These are phyloP conservation scores for Rhagoletis pomonella DNA, from an alignment of 1,140 invertebrate species.

Conservation along the genomic window DNA sequence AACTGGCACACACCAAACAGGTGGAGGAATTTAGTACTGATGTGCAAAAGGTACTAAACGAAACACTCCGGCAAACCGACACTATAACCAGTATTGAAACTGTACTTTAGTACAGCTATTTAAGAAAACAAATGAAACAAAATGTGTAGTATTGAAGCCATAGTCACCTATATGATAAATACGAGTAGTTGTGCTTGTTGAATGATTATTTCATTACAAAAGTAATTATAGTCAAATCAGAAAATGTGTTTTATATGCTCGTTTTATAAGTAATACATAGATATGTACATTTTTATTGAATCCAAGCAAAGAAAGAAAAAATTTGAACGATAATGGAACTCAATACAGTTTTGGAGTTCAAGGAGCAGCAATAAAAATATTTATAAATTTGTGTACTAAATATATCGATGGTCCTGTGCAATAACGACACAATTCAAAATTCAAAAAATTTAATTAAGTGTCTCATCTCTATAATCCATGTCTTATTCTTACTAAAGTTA, in stretches of 20 bases:
- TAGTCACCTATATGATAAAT: not conserved
- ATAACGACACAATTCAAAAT: too few species aligned
- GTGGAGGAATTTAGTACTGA: constrained; percentile 92
- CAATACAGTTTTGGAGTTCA: too few species aligned
- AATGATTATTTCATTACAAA: not conserved
- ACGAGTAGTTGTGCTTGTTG: constrained; percentile 29
- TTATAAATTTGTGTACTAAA: too few species aligned
- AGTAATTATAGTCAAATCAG: not conserved
- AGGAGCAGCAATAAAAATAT: too few species aligned
- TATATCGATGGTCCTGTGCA: too few species aligned
- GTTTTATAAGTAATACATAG: too few species aligned
- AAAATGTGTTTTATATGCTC: not conserved
- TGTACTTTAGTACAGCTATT: constrained; percentile 67
- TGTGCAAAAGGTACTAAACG: constrained; percentile 86
- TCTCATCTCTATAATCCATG: too few species aligned
- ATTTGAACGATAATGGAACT: too few species aligned
- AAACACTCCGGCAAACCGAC: constrained; percentile 66
- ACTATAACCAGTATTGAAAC: constrained; percentile 74
- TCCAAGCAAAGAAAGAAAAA: too few species aligned
- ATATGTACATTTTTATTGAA: too few species aligned
- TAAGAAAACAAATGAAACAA: not conserved
- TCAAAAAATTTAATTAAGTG: too few species aligned
- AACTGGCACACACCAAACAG: constrained; percentile 94
- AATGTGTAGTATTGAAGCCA: constrained; percentile 24
- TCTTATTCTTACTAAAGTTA: too few species aligned